phyloP scores from a whole-genome alignment of 2,113 vertebrate genomes.

The Mandrillus leucophaeus region DNA sequence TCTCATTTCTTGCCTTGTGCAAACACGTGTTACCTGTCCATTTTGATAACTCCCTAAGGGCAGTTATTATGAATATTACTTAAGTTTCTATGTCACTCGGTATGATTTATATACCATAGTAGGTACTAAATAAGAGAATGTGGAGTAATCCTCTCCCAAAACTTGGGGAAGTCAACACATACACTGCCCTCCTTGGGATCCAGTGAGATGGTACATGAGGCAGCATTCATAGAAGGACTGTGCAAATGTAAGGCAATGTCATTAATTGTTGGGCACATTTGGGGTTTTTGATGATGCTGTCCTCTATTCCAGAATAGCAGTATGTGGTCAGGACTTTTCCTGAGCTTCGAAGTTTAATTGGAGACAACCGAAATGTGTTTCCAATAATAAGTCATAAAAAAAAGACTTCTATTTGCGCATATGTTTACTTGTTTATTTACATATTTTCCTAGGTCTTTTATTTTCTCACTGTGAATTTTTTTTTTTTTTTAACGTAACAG shows the following conservation, averaged over 20 bases:
- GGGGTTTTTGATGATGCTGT: background rate
- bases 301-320: background rate
- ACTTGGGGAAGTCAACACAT: background rate
- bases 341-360: background rate
- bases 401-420: background rate
- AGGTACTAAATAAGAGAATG: background rate
- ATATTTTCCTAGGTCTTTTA: background rate
- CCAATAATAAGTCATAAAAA: background rate
- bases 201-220: rapidly evolving
- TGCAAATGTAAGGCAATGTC: background rate
- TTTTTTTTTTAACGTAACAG: background rate
- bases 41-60: background rate
- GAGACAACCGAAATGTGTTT: background rate
- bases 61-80: background rate
- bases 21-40: background rate
- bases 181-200: background rate
- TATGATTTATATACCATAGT: background rate
- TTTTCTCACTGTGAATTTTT: background rate
- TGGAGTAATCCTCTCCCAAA: background rate
- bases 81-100: background rate
- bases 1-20: background rate
- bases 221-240: background rate
- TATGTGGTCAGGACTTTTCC: background rate
- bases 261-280: background rate
- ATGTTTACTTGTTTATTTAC: background rate